Conservation (phyloP, 2,113 vertebrate genomes). For the Patagioenas fasciata region DNA sequence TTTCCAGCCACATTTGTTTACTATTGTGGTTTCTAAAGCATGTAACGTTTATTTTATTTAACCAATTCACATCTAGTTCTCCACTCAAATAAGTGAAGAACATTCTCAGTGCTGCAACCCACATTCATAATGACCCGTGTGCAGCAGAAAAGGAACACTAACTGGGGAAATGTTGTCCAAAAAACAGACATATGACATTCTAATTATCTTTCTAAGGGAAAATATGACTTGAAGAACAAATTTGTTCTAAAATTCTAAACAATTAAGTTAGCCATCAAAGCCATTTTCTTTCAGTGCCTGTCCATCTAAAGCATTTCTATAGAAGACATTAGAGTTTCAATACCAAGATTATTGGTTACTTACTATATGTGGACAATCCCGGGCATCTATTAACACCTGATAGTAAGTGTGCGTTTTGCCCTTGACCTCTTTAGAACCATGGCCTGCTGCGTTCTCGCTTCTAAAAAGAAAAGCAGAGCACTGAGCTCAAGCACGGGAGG, state of each 20-base stretch:
- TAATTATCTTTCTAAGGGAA: neutral
- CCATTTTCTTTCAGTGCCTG: neutral
- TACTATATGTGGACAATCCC: constrained; percentile 97
- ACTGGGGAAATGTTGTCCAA: neutral
- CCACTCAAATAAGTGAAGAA: neutral
- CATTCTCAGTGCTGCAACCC: neutral
- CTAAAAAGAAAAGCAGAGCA: constrained; percentile 37
- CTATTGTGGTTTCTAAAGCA: neutral
- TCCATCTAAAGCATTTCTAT: rapidly evolving
- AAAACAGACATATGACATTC: neutral
- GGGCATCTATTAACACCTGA: constrained; percentile 93
- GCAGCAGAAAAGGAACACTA: neutral
- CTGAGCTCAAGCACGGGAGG: neutral
- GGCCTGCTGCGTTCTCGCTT: constrained; percentile 80
- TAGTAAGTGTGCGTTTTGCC: constrained; percentile 98
- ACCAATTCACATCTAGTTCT: neutral
- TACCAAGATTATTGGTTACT: constrained; percentile 51
- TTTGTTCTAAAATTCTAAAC: neutral
- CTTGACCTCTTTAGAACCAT: constrained; percentile 95
- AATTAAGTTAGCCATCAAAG: neutral
- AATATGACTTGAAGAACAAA: neutral
- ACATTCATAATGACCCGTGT: neutral
- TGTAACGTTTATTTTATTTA: neutral
- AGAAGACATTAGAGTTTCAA: neutral
- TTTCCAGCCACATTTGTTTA: neutral